Conservation (phyloP, 1,140 invertebrate genomes). For the Drosophila neocordata region DNA sequence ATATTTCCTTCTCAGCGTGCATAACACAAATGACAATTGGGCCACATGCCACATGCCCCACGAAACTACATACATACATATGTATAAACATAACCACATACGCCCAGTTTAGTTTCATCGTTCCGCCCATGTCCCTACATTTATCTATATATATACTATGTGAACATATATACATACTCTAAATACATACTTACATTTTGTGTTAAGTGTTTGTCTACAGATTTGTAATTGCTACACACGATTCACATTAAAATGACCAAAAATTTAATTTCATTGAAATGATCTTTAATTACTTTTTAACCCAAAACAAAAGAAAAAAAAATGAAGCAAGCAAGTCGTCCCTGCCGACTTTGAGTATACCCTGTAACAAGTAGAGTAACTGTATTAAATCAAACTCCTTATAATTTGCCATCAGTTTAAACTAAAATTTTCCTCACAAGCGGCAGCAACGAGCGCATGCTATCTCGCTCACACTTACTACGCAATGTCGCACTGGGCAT, state of each 20-base stretch:
- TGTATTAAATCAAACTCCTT: no score
- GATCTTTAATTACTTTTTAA: slow-evolving; percentile 74
- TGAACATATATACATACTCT: slow-evolving; percentile 8
- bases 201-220: slow-evolving; percentile 30
- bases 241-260: slow-evolving; percentile 19
- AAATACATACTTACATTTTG: not conserved
- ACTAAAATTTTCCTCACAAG: no score
- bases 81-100: slow-evolving; percentile 45
- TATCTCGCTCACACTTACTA: no score
- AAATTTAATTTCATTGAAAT: slow-evolving; percentile 58
- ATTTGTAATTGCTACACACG: slow-evolving; percentile 59
- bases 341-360: no score
- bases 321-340: no score
- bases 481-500: no score
- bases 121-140: not conserved
- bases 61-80: not conserved
- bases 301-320: slow-evolving; percentile 17
- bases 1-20: slow-evolving; percentile 65
- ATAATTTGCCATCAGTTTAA: no score
- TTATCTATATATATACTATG: slow-evolving; percentile 31
- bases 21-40: slow-evolving; percentile 80
- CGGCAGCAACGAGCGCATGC: no score
- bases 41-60: slow-evolving; percentile 24
- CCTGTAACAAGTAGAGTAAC: no score
- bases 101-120: not conserved